Evolutionary conservation across 2,797 vertebrate genomes (phyloP).

Genomic region (Microctenopoma steveboyesi): DNA sequence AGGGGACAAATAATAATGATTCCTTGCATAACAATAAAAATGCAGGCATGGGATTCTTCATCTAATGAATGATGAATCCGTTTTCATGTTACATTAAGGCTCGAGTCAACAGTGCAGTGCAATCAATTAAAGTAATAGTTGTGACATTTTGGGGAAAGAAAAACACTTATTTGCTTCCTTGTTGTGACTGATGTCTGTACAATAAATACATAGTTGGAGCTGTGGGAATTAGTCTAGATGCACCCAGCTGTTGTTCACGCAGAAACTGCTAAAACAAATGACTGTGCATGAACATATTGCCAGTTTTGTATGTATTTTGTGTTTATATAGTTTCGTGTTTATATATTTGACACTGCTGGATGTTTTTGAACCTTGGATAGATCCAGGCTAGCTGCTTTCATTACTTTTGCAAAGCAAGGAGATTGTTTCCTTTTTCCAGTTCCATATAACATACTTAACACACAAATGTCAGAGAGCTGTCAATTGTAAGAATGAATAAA

Average conservation of each 20-base stretch:
- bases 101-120: not conserved
- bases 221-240: not conserved
- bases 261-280: not conserved
- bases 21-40: slow-evolving; percentile 39
- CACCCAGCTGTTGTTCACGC: not conserved
- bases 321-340: not conserved
- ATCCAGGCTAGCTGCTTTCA: not conserved
- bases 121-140: slow-evolving; percentile 13
- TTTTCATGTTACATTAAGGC: slow-evolving; percentile 16
- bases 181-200: not conserved
- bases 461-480: not conserved
- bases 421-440: not conserved
- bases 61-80: slow-evolving; percentile 13
- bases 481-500: not conserved
- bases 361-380: not conserved
- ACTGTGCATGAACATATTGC: not conserved
- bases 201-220: not conserved
- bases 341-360: not conserved
- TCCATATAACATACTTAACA: not conserved
- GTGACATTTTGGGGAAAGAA: not conserved
- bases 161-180: not conserved
- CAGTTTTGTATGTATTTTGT: not conserved
- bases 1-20: slow-evolving; percentile 39
- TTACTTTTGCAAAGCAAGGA: not conserved
- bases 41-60: slow-evolving; percentile 9